Percentiles rank a stretch among this genome's conserved stretches.
These are phyloP conservation scores for Tuta absoluta DNA, from an alignment of 2,888 invertebrate genomes.

Conservation along the genomic window DNA sequence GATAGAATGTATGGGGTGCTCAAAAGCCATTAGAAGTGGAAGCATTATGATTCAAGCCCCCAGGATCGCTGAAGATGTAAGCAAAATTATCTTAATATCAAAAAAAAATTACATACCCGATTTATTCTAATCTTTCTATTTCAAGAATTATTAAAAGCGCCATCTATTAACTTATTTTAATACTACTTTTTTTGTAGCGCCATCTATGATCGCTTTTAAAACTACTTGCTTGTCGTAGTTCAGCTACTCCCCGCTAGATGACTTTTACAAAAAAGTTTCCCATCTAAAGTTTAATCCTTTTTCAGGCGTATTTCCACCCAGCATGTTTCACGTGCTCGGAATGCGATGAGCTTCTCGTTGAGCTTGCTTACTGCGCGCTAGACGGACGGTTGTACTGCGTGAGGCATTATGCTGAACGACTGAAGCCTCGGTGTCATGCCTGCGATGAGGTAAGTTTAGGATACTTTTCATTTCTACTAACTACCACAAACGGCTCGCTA, in stretches of 20 bases:
- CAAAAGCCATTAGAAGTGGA: conserved; percentile 88
- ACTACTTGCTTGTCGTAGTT: conserved; percentile 29
- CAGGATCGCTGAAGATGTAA: conserved; percentile 86
- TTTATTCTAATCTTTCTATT: no score
- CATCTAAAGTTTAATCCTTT: conserved; percentile 30
- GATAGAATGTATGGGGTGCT: conserved; percentile 91
- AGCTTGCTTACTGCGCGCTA: conserved; percentile 96
- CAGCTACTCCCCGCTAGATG: conserved; percentile 46
- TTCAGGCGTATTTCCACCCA: conserved; percentile 90
- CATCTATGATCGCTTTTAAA: conserved; percentile 8
- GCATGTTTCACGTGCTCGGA: conserved; percentile 94
- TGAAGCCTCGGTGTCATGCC: conserved; percentile 97
- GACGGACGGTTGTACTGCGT: conserved; percentile 95
- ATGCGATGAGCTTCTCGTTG: conserved; percentile 96
- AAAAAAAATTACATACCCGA: no score
- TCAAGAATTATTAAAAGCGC: background rate
- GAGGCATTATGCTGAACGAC: conserved; percentile 96
- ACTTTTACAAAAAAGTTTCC: conserved; percentile 29
- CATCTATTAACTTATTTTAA: background rate
- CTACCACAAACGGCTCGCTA: no score
- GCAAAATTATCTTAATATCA: background rate
- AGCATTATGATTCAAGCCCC: conserved; percentile 93
- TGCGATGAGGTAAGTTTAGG: conserved; percentile 96
- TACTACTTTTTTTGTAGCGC: conserved; percentile 25
- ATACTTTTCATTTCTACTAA: background rate